Evolutionary conservation across 2,888 invertebrate genomes (phyloP).

Genomic region (Leucozona laternaria): DNA sequence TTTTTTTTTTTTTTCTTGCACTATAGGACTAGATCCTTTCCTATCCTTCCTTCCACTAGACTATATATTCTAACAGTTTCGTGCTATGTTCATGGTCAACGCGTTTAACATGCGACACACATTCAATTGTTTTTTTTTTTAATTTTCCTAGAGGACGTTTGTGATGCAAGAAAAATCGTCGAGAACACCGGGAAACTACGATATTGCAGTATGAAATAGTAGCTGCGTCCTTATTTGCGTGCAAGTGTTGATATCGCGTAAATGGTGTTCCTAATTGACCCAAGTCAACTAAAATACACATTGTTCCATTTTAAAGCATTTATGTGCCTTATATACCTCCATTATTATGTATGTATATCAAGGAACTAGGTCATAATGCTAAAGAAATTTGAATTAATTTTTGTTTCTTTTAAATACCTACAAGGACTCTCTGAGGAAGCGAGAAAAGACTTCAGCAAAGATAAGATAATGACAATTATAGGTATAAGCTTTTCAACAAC

Average conservation of each 20-base stretch:
- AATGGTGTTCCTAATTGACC: constrained; percentile 64
- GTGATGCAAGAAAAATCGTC: constrained; percentile 29
- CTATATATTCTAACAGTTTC: background rate
- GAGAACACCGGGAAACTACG: constrained; percentile 35
- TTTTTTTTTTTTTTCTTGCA: no score
- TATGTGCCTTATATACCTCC: background rate
- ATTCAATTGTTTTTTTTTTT: constrained; percentile 1
- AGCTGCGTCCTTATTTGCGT: background rate
- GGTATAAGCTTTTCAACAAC: background rate
- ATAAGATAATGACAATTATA: background rate
- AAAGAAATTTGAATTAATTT: background rate
- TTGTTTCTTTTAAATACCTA: background rate
- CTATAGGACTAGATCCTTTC: background rate
- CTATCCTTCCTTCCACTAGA: background rate
- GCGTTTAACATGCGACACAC: constrained; percentile 55
- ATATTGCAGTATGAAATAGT: constrained; percentile 18
- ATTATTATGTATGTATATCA: background rate
- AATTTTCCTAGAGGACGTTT: constrained; percentile 19
- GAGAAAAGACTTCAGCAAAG: background rate
- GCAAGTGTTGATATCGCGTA: constrained; percentile 35
- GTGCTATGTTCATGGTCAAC: constrained; percentile 32
- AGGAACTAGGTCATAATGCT: background rate
- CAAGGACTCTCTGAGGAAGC: background rate
- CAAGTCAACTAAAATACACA: constrained; percentile 5
- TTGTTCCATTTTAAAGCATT: background rate